Conservation (phyloP, 2,797 vertebrate genomes). For the Ambastaia sidthimunki region DNA sequence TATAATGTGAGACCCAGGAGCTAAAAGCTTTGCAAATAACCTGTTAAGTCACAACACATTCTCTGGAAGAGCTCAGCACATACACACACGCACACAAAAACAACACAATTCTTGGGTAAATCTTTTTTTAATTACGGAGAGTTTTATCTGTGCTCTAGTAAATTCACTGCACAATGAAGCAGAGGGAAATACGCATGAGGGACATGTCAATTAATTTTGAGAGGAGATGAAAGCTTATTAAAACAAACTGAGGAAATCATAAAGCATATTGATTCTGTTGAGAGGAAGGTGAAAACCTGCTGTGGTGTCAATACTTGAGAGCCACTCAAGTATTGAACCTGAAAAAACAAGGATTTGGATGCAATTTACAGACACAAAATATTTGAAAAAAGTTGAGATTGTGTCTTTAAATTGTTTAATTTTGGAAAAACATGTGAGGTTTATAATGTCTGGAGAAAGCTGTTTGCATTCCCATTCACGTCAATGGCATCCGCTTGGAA, state of each 20-base stretch:
- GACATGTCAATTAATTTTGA: constrained; percentile 51
- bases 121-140: constrained; percentile 46
- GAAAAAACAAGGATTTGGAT: constrained; percentile 21
- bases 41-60: constrained; percentile 22
- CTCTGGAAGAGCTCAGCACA: constrained; percentile 15
- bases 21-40: constrained; percentile 46
- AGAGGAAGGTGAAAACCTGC: constrained; percentile 26
- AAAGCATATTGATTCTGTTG: constrained; percentile 34
- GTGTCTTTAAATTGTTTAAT: background rate
- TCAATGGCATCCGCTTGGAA: no score
- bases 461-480: no score
- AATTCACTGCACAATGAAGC: constrained; percentile 47
- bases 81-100: background rate
- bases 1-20: constrained; percentile 39
- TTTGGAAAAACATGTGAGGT: no score
- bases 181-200: constrained; percentile 45
- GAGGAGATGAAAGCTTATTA: constrained; percentile 49
- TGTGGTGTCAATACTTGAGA: constrained; percentile 13
- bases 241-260: constrained; percentile 50
- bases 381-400: background rate
- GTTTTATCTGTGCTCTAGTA: constrained; percentile 46
- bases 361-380: constrained; percentile 8
- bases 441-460: no score
- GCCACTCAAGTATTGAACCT: constrained; percentile 2
- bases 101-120: constrained; percentile 18